Percentiles rank a stretch among this genome's conserved stretches.
phyloP scores from a whole-genome alignment of 2,888 invertebrate species.

The Phasia obesa region DNA sequence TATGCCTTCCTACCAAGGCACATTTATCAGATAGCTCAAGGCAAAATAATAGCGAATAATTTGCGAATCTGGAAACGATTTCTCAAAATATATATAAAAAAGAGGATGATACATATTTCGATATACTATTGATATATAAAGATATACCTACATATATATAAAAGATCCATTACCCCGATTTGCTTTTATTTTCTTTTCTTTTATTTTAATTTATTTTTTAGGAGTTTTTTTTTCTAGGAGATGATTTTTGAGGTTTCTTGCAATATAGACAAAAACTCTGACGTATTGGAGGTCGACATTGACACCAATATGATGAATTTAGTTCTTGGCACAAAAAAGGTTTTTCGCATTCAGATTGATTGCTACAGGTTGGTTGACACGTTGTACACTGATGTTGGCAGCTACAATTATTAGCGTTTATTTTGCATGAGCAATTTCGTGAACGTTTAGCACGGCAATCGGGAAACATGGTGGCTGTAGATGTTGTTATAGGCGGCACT shows the following conservation, averaged over 20 bases:
- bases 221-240: neutral
- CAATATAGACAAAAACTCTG: constrained; percentile 40
- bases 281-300: constrained; percentile 49
- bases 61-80: too few species aligned
- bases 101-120: too few species aligned
- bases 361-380: constrained; percentile 14
- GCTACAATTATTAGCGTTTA: neutral
- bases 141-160: too few species aligned
- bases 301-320: constrained; percentile 51
- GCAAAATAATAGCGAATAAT: too few species aligned
- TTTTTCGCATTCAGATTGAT: constrained; percentile 28
- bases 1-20: too few species aligned
- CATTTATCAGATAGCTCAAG: too few species aligned
- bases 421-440: neutral
- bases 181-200: too few species aligned
- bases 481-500: neutral
- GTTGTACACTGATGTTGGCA: neutral
- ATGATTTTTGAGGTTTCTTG: neutral
- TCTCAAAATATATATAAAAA: too few species aligned
- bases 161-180: too few species aligned
- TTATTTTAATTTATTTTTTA: too few species aligned
- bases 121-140: too few species aligned
- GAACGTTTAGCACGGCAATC: constrained; percentile 39
- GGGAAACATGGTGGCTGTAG: constrained; percentile 41
- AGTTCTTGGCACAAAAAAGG: constrained; percentile 45